A percentile compares a stretch with the other conserved stretches of the same genome.
Conservation (phyloP, 2,797 vertebrate species). For the Premnoplex brunnescens region DNA sequence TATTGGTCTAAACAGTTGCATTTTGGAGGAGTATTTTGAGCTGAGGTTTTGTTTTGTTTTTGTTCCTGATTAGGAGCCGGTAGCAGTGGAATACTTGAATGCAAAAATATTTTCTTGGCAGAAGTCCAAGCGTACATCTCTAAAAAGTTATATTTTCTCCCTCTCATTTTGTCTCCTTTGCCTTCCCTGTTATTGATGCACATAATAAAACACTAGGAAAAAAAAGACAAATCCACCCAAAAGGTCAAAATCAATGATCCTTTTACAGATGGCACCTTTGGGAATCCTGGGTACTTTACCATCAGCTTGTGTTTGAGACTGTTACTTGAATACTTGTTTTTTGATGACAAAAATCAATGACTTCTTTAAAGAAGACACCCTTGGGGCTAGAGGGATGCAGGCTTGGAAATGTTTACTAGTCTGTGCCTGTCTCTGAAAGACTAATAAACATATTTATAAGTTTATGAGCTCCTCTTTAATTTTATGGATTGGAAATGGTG, state of each 20-base stretch:
- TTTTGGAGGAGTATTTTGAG: background rate
- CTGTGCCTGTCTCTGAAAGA: slow-evolving; percentile 45
- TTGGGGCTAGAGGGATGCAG: slow-evolving; percentile 54
- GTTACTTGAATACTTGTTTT: slow-evolving; percentile 75
- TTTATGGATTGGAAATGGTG: slow-evolving; percentile 39
- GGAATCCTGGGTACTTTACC: slow-evolving; percentile 68
- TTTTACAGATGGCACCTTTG: slow-evolving; percentile 71
- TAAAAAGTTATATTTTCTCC: slow-evolving; percentile 35
- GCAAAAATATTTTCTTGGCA: slow-evolving; percentile 46
- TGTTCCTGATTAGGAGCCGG: background rate
- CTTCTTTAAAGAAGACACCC: slow-evolving; percentile 71
- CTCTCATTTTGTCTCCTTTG: slow-evolving; percentile 40
- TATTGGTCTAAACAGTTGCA: background rate
- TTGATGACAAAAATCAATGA: slow-evolving; percentile 78
- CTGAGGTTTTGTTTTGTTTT: background rate
- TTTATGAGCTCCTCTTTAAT: slow-evolving; percentile 55
- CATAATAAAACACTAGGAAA: slow-evolving; percentile 68
- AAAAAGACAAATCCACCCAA: slow-evolving; percentile 71
- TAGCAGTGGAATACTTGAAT: slow-evolving; percentile 2
- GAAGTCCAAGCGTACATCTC: slow-evolving; percentile 18
- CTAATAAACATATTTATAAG: slow-evolving; percentile 69
- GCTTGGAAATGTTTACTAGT: slow-evolving; percentile 70
- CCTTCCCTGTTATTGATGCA: slow-evolving; percentile 58
- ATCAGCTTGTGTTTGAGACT: slow-evolving; percentile 66
- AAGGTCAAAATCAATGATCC: slow-evolving; percentile 79